These are phyloP conservation scores for Crotalus viridis DNA, from an alignment of 2,113 vertebrate genomes.

Conservation along the genomic window DNA sequence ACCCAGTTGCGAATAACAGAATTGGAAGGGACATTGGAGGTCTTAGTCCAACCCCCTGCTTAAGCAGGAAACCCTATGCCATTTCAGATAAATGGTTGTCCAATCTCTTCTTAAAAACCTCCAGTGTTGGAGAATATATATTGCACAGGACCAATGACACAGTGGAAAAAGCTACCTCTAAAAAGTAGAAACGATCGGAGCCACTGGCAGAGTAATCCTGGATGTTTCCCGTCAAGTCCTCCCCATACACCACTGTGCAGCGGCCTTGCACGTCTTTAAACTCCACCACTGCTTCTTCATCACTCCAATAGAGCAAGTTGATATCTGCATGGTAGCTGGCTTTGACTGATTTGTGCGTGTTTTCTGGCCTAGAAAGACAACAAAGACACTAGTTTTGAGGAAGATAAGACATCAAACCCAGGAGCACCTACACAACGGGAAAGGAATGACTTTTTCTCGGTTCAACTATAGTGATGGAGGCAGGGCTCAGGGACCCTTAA, in stretches of 20 bases:
- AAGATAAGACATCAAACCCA: background rate
- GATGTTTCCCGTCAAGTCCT: conserved; percentile 82
- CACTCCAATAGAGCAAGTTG: conserved; percentile 95
- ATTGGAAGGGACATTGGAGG: background rate
- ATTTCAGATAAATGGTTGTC: background rate
- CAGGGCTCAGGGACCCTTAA: background rate
- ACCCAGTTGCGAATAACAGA: background rate
- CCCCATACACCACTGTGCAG: conserved; percentile 86
- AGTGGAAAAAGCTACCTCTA: conserved; percentile 76
- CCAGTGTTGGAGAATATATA: background rate
- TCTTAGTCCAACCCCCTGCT: background rate
- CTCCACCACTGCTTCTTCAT: conserved; percentile 84
- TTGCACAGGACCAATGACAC: background rate
- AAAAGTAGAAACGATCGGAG: conserved; percentile 90
- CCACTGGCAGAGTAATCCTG: conserved; percentile 83
- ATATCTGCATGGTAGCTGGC: conserved; percentile 90
- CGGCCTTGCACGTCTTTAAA: conserved; percentile 83
- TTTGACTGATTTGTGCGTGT: conserved; percentile 88
- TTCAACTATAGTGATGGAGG: background rate
- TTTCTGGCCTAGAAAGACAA: conserved; percentile 80
- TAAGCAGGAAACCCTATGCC: background rate
- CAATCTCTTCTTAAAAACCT: background rate
- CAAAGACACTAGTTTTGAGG: background rate
- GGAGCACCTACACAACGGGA: background rate
- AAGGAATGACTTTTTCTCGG: background rate